Evolutionary conservation across 1,140 invertebrate species (phyloP).

Genomic region (Meloidogyne hapla): DNA sequence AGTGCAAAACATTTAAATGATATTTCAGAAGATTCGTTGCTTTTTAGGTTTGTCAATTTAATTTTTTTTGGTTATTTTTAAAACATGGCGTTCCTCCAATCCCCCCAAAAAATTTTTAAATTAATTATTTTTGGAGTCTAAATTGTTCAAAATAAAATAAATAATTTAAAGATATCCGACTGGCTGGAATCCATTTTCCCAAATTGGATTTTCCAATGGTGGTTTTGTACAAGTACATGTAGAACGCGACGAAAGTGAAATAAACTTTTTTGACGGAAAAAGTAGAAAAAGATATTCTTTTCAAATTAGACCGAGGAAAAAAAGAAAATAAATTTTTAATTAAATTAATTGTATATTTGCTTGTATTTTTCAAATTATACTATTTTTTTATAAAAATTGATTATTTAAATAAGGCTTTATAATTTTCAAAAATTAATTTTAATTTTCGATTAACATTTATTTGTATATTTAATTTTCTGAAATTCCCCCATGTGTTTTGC

Average conservation of each 20-base stretch:
- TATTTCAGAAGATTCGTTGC: conserved; percentile 26
- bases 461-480: no score
- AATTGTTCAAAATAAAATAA: no score
- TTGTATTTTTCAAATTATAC: no score
- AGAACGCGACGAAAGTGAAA: conserved; percentile 15
- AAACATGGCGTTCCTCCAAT: no score
- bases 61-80: no score
- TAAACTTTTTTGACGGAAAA: conserved; percentile 39
- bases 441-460: no score
- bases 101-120: conserved; percentile 11
- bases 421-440: no score
- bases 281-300: conserved; percentile 34
- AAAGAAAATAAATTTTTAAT: neutral
- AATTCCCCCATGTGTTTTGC: no score
- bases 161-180: conserved; percentile 41
- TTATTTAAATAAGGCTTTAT: no score
- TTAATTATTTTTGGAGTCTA: conserved; percentile 13
- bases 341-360: conserved; percentile 5
- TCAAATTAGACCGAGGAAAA: conserved; percentile 36
- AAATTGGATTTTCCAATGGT: conserved; percentile 41
- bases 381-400: no score
- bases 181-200: conserved; percentile 40
- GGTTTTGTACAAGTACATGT: conserved; percentile 42
- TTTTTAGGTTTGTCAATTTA: conserved; percentile 36
- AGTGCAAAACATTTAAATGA: conserved; percentile 40